phyloP scores from a whole-genome alignment of 2,797 vertebrate genomes.

The Anisognathus igniventris region DNA sequence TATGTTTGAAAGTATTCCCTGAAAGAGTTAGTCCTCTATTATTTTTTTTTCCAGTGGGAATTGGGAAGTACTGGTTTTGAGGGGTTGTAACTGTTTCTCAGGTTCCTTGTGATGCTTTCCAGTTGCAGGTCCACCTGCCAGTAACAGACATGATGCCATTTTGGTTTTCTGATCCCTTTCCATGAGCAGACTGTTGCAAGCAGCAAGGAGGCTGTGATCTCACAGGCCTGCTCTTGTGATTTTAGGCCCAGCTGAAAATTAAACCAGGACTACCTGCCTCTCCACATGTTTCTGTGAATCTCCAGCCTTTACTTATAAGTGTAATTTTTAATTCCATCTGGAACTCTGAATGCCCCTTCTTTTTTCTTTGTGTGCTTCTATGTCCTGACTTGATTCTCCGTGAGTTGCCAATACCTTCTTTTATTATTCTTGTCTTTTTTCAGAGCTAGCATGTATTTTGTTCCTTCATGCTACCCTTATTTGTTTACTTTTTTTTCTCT shows the following conservation, averaged over 20 bases:
- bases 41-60: background rate
- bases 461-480: background rate
- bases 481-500: background rate
- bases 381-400: background rate
- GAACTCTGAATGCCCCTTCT: background rate
- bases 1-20: background rate
- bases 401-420: background rate
- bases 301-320: background rate
- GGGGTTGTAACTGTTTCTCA: background rate
- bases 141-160: background rate
- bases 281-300: background rate
- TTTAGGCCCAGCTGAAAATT: background rate
- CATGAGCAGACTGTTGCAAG: background rate
- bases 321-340: background rate
- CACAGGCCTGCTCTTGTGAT: background rate
- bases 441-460: background rate
- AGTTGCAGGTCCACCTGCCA: background rate
- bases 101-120: background rate
- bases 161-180: background rate
- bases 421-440: background rate
- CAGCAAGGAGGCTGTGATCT: fast-evolving
- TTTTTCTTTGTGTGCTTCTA: background rate
- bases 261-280: background rate
- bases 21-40: background rate
- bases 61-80: background rate